phyloP scores from a whole-genome alignment of 2,888 invertebrate species.

The Clistopyga incitator region DNA sequence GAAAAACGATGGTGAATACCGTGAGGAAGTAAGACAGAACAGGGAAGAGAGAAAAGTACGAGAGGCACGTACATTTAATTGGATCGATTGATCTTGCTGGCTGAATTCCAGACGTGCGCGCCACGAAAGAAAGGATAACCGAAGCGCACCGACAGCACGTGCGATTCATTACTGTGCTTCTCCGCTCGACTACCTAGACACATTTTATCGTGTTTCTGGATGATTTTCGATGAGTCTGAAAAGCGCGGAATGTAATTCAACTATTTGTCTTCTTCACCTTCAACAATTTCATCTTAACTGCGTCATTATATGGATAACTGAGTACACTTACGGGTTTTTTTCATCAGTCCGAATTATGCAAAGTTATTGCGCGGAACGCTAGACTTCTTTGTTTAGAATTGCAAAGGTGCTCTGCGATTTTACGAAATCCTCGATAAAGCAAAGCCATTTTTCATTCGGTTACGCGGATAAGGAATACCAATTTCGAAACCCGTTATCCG shows the following conservation, averaged over 20 bases:
- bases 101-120: constrained; percentile 60
- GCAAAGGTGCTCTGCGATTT: background rate
- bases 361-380: background rate
- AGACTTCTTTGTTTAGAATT: background rate
- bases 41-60: constrained; percentile 3
- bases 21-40: constrained; percentile 3
- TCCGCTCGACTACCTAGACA: background rate
- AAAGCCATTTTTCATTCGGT: background rate
- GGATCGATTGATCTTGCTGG: constrained; percentile 63
- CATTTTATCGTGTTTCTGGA: constrained; percentile 10
- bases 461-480: background rate
- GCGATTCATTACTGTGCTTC: constrained; percentile 8
- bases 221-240: background rate
- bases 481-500: background rate
- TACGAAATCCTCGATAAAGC: background rate
- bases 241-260: background rate
- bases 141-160: constrained; percentile 51
- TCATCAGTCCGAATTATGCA: background rate
- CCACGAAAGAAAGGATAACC: constrained; percentile 35
- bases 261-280: background rate
- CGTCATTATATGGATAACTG: background rate
- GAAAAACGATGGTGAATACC: constrained; percentile 32
- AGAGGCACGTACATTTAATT: constrained; percentile 62
- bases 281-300: background rate
- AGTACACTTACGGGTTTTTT: background rate